phyloP scores from a whole-genome alignment of 2,888 invertebrate species.

The Papilio demoleus region DNA sequence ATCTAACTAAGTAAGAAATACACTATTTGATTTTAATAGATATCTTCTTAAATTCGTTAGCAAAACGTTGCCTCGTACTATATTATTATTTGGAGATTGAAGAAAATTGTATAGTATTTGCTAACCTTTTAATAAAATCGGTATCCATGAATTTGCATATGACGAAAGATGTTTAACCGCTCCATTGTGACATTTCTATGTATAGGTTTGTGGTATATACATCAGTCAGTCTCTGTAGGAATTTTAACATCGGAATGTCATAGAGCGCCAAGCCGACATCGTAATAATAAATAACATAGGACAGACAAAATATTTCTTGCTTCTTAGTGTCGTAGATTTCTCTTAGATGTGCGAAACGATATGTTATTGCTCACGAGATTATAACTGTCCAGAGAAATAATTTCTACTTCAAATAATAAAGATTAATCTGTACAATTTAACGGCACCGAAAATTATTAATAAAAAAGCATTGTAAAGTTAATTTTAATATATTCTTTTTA shows the following conservation, averaged over 20 bases:
- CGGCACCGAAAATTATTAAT: neutral
- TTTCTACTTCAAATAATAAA: neutral
- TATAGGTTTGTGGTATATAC: neutral
- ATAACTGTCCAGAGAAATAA: neutral
- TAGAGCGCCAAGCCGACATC: neutral
- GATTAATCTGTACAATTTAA: neutral
- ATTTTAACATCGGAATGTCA: conserved; percentile 3
- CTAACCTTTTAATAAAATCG: neutral
- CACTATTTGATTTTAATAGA: no score
- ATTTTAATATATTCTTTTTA: neutral
- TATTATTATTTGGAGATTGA: no score
- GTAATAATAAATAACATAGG: conserved; percentile 24
- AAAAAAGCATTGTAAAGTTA: neutral
- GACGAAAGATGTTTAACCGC: neutral
- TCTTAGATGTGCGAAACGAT: conserved; percentile 19
- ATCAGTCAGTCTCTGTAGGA: neutral
- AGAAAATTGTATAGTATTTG: neutral
- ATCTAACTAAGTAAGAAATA: no score
- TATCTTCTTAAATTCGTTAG: no score
- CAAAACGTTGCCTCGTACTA: no score
- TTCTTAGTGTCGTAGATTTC: conserved; percentile 10
- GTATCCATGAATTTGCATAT: neutral
- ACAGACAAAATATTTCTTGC: conserved; percentile 11
- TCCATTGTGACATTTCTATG: conserved; percentile 15
- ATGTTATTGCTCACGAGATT: neutral